Evolutionary conservation across 2,888 invertebrate genomes (phyloP), one percentile per base, ranked within the genome.

Genomic region (Charanyca ferruginea): DNA sequence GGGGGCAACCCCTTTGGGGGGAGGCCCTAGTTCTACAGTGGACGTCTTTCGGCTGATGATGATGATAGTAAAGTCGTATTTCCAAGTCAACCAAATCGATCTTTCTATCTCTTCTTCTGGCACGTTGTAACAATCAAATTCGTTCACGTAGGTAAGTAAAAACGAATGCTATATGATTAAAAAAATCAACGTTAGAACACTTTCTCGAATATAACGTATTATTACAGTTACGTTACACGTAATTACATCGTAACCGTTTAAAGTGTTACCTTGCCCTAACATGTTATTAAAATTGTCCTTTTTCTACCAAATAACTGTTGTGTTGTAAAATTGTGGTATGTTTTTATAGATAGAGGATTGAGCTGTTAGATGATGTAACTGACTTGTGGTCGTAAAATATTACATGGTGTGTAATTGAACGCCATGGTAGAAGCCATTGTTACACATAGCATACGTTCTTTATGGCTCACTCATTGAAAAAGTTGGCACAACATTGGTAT

Each of bases 121-220:
- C 59, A 28, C 13, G n/a, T 35, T 35, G 5, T 20, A 61, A 68
- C 62, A 68, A 48, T 71, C 23, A 66, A 54, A 54, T 51, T 47
- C 52, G 55, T 55, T 28, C 65, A 55, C 58, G 48, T 54, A 52
- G 13, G 51, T 55, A 69, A 62, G 52, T 52, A 73, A 62, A 66
- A 73, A 61, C 41, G 35, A 42, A 54, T 52, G 49, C 68, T 54
- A 22, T 72, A 80, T 64, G 78, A 81, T 80, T 81, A 73, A 75
- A 81, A 67, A 77, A 54, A 65, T 49, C 35, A 42, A 53, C 49
- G 52, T 8, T 51, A 41, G 52, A 60, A 45, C 25, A 75, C 80
- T 80, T 80, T 81, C 80, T 65, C 70, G 38, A 70, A 49, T 25
- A 52, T 61, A 61, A 66, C 45, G 3, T 74, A 20, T 78, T 66